phyloP scores from a whole-genome alignment of 2,888 invertebrate genomes.

The Oscheius sp. region DNA sequence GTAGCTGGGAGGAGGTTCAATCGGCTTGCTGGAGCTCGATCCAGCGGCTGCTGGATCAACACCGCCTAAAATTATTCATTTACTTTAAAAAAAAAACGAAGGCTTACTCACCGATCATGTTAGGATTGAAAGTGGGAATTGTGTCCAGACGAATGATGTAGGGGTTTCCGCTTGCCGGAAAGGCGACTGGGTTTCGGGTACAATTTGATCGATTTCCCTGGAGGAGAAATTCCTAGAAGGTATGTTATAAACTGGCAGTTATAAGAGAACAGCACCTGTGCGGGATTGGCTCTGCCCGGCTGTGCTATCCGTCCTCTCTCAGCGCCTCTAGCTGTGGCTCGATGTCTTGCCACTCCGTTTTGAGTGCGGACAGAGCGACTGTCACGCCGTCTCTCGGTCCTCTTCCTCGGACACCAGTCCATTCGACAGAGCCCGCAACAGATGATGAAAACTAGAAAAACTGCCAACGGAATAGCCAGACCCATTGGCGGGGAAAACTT shows the following conservation, averaged over 20 bases:
- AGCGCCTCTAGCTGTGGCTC: slow-evolving; percentile 5
- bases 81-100: background rate
- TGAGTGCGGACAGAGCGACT: background rate
- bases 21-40: slow-evolving; percentile 16
- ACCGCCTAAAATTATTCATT: slow-evolving; percentile 43
- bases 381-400: background rate
- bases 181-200: slow-evolving; percentile 38
- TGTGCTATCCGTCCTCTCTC: background rate
- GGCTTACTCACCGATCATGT: slow-evolving; percentile 49
- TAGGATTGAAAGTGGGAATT: slow-evolving; percentile 61
- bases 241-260: background rate
- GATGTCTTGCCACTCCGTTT: background rate
- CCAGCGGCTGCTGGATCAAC: slow-evolving; percentile 40
- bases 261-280: slow-evolving; percentile 25
- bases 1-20: slow-evolving; percentile 63
- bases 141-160: slow-evolving; percentile 60
- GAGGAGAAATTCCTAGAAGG: slow-evolving; percentile 36
- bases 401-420: slow-evolving; percentile 62
- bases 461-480: slow-evolving; percentile 7
- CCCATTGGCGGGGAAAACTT: slow-evolving; percentile 35
- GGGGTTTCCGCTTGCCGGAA: slow-evolving; percentile 44
- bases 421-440: slow-evolving; percentile 66
- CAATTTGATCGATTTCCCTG: slow-evolving; percentile 37
- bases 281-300: background rate
- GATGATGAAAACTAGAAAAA: slow-evolving; percentile 51